Percentiles rank a stretch among this genome's conserved stretches.
phyloP scores from a whole-genome alignment of 2,113 vertebrate genomes.

The Ahaetulla prasina region DNA sequence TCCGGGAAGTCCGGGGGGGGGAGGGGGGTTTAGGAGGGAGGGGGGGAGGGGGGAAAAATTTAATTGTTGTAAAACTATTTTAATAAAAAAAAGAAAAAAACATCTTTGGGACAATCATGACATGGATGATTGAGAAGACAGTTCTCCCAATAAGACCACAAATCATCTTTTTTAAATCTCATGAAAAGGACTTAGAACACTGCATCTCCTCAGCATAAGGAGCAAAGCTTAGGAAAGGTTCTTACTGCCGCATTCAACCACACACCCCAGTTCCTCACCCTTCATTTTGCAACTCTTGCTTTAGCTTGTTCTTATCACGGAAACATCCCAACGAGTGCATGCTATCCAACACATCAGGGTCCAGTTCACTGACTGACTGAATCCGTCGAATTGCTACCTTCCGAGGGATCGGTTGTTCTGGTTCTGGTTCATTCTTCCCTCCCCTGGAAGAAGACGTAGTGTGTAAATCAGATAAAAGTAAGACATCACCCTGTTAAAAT shows the following conservation, averaged over 20 bases:
- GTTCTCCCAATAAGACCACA: background rate
- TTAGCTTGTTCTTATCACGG: conserved; percentile 83
- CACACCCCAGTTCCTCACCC: conserved; percentile 67
- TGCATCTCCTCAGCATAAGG: background rate
- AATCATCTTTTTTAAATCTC: background rate
- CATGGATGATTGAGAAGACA: no score
- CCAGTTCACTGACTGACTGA: conserved; percentile 76
- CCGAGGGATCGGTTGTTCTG: conserved; percentile 18
- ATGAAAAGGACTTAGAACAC: background rate
- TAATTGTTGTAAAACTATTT: no score
- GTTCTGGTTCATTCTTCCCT: conserved; percentile 25
- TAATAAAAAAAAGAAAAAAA: no score
- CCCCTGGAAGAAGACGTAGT: background rate
- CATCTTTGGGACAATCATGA: no score
- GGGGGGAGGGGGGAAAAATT: no score
- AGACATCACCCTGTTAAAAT: no score
- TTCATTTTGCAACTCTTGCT: conserved; percentile 84
- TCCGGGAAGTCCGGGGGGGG: no score
- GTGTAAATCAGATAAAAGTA: background rate
- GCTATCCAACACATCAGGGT: conserved; percentile 88
- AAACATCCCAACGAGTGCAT: conserved; percentile 91
- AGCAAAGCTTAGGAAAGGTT: background rate
- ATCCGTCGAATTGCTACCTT: conserved; percentile 17
- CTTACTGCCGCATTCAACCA: no score
- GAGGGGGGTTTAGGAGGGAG: no score